Percentiles rank a stretch among this genome's conserved stretches.
These are phyloP conservation scores for Sylvicola fuscatus DNA, from an alignment of 2,888 invertebrate genomes.

Conservation along the genomic window DNA sequence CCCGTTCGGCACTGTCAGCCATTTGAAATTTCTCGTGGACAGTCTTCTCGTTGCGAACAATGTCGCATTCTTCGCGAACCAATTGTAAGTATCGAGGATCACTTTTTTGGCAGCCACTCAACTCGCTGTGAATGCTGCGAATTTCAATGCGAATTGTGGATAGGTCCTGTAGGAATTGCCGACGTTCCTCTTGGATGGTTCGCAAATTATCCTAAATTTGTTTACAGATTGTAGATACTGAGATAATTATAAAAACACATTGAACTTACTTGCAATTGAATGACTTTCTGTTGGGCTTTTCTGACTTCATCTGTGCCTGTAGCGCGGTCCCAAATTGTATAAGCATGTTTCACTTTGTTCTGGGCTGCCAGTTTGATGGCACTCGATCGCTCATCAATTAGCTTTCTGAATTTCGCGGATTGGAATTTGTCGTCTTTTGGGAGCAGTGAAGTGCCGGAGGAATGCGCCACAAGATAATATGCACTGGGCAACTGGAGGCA, in stretches of 20 bases:
- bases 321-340: too few relatives aligned
- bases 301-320: slow-evolving; percentile 6
- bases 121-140: slow-evolving; percentile 1
- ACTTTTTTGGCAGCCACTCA: slow-evolving; percentile 1
- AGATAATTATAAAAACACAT: too few relatives aligned
- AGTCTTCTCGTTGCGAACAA: slow-evolving; percentile 39
- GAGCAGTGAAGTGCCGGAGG: too few relatives aligned
- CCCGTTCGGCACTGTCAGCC: slow-evolving; percentile 53
- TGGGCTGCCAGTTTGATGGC: too few relatives aligned
- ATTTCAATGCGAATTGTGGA: slow-evolving; percentile 3
- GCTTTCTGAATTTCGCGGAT: too few relatives aligned
- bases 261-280: slow-evolving; percentile 4
- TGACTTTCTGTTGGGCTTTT: slow-evolving; percentile 6
- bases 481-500: too few relatives aligned
- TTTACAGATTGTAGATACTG: too few relatives aligned
- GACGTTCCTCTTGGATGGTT: slow-evolving; percentile 1
- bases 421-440: too few relatives aligned
- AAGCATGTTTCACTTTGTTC: too few relatives aligned
- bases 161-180: slow-evolving; percentile 2
- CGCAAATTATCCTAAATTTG: slow-evolving; percentile 2
- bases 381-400: too few relatives aligned
- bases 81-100: slow-evolving; percentile 4
- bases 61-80: slow-evolving; percentile 16
- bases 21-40: slow-evolving; percentile 37
- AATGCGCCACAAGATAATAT: too few relatives aligned